Conservation (phyloP, 37 sponge, comb jelly and placozoan species). For the Beroe ovata region DNA sequence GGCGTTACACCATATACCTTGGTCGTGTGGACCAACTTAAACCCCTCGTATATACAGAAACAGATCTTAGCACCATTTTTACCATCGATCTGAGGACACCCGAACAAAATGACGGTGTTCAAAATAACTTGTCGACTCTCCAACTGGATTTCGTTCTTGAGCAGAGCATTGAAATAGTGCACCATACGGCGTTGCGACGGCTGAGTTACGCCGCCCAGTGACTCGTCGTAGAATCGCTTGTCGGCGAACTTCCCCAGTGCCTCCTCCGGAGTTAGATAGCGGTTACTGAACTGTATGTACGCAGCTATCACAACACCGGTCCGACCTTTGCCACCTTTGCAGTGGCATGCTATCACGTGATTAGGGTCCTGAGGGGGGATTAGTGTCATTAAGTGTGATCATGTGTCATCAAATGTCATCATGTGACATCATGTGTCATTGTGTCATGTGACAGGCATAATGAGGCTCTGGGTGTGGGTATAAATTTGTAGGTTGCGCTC, state of each 20-base stretch:
- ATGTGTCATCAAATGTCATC: too few relatives aligned
- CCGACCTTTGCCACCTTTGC: constrained; percentile 98
- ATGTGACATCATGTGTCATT: not conserved
- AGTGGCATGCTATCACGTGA: constrained; percentile 95
- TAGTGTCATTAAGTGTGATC: not conserved
- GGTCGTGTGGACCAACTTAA: constrained; percentile 83
- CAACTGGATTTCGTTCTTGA: constrained; percentile 78
- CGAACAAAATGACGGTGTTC: constrained; percentile 83
- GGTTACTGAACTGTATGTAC: constrained; percentile 93
- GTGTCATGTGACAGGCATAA: not conserved
- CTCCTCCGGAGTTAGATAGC: constrained; percentile 76
- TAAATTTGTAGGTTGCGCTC: too few relatives aligned
- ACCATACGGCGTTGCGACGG: constrained; percentile 89
- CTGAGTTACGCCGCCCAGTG: constrained; percentile 90
- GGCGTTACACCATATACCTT: constrained; percentile 75
- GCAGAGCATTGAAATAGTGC: constrained; percentile 87
- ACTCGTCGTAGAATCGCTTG: constrained; percentile 90
- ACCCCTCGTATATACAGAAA: constrained; percentile 88
- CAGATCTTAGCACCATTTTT: constrained; percentile 85
- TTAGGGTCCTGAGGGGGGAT: constrained; percentile 72
- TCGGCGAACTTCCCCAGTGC: constrained; percentile 93
- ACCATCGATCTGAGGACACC: constrained; percentile 91
- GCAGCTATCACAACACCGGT: constrained; percentile 96
- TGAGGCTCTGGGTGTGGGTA: too few relatives aligned
- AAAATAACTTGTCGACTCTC: constrained; percentile 75